Conservation (phyloP, 2,888 invertebrate species). For the Formica aserva region DNA sequence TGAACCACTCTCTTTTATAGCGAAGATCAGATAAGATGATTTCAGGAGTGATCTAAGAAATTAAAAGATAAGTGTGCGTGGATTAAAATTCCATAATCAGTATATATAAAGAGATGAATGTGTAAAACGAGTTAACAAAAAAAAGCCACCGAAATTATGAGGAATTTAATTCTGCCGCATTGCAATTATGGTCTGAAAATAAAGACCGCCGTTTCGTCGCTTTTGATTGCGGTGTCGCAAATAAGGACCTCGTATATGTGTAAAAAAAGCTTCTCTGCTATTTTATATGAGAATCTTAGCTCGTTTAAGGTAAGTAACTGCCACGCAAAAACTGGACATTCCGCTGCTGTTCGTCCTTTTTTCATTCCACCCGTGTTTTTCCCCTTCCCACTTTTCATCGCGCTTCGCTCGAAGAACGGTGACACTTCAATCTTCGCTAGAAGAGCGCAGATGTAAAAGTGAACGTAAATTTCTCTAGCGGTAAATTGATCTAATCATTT, state of each 20-base stretch:
- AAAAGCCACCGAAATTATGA: background rate
- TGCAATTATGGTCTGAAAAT: conserved; percentile 3
- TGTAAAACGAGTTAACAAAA: conserved; percentile 4
- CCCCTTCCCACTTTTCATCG: conserved; percentile 35
- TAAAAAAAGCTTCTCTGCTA: conserved; percentile 11
- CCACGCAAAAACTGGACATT: conserved; percentile 78
- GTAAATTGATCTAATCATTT: conserved; percentile 8
- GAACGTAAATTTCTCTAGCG: background rate
- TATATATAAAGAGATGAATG: background rate
- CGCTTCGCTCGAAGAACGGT: conserved; percentile 66
- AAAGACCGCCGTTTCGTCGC: conserved; percentile 5
- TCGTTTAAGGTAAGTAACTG: conserved; percentile 70
- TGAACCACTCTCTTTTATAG: background rate
- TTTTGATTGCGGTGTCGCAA: conserved; percentile 11
- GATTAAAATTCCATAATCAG: background rate
- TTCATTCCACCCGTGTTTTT: conserved; percentile 34
- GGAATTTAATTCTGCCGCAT: background rate
- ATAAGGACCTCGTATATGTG: conserved; percentile 8
- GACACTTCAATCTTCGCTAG: conserved; percentile 67
- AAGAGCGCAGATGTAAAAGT: conserved; percentile 11
- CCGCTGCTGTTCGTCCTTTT: conserved; percentile 63
- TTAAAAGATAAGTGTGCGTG: background rate
- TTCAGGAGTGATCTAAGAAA: conserved; percentile 2
- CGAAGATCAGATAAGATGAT: background rate
- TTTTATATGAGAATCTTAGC: conserved; percentile 65